A percentile compares a stretch with the other conserved stretches of the same genome.
phyloP scores from a whole-genome alignment of 2,797 vertebrate species.

The Malurus splendens region DNA sequence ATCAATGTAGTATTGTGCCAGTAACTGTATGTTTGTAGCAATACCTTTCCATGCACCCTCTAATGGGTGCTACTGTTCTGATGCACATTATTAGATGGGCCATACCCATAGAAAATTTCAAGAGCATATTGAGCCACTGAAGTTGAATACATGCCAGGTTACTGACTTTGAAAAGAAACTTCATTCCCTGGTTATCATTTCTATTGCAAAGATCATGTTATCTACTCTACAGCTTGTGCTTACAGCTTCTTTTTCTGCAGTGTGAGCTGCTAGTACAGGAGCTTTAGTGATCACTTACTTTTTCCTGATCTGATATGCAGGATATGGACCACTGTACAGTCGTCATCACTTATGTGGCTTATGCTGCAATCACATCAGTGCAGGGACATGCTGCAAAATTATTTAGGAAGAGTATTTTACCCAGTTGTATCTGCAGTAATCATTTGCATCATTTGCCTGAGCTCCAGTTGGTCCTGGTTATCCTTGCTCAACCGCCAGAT shows the following conservation, averaged over 20 bases:
- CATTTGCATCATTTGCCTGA: not conserved
- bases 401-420: not conserved
- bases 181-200: slow-evolving; percentile 7
- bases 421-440: not conserved
- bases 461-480: not conserved
- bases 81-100: not conserved
- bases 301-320: not conserved
- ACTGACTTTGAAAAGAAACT: not conserved
- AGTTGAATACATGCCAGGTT: slow-evolving; percentile 20
- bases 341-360: not conserved
- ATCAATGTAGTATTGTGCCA: not conserved
- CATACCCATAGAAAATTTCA: slow-evolving; percentile 1
- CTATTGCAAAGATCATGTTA: not conserved
- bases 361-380: not conserved
- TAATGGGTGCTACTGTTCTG: not conserved
- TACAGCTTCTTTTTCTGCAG: not conserved
- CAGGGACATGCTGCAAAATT: not conserved
- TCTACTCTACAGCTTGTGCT: not conserved
- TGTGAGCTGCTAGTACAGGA: not conserved
- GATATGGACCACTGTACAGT: not conserved
- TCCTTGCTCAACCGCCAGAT: not conserved
- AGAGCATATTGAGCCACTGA: not conserved
- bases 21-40: not conserved
- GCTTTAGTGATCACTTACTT: not conserved
- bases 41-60: not conserved